These are phyloP conservation scores for Triplophysa dalaica DNA, from an alignment of 2,113 vertebrate species.

Conservation along the genomic window DNA sequence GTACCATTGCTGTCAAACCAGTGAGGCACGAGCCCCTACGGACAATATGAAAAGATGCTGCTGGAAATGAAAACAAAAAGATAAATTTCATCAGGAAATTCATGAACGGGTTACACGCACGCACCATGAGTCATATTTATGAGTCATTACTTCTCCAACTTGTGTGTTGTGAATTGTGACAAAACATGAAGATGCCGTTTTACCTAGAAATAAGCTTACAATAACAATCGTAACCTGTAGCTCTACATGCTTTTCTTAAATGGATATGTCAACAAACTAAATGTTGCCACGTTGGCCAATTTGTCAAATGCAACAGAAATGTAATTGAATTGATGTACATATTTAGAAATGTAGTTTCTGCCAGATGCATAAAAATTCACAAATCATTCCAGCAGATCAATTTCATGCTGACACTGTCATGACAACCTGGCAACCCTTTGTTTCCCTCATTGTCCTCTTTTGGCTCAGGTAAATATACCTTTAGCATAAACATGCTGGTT, in stretches of 20 bases:
- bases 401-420: neutral
- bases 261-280: neutral
- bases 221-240: neutral
- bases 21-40: conserved; percentile 31
- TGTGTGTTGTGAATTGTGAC: neutral
- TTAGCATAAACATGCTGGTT: neutral
- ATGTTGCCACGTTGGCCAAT: neutral
- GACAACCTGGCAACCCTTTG: conserved; percentile 39
- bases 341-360: neutral
- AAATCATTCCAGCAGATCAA: neutral
- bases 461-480: conserved; percentile 35
- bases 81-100: neutral
- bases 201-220: neutral
- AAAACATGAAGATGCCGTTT: neutral
- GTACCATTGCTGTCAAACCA: conserved; percentile 85
- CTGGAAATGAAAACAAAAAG: conserved; percentile 16
- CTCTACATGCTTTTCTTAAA: too few relatives aligned
- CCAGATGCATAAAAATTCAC: neutral
- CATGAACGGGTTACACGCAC: neutral
- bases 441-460: neutral
- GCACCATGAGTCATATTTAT: neutral
- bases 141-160: neutral
- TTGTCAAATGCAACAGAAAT: neutral
- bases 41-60: neutral
- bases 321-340: neutral